Base-by-base conservation (phyloP, 2,888 invertebrate genomes). In the Pammene fasciana region DNA sequence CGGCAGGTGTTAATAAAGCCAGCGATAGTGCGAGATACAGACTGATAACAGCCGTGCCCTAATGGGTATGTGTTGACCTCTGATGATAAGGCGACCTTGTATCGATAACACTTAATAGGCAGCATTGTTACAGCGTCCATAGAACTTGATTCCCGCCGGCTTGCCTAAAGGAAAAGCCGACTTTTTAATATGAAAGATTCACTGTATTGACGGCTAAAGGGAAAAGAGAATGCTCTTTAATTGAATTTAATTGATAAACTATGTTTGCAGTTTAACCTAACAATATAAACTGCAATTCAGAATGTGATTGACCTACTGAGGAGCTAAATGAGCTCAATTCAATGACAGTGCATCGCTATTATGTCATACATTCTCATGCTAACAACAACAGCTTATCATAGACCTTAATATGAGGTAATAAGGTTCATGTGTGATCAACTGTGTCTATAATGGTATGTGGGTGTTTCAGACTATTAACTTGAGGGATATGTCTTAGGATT, bases 1-100 rank as follows among this genome's bases (percentile, higher is more conserved):
- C 14, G 36, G 16, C 16, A 16, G 60, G 11, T 48, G 46, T 48
- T 38, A 61, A 38, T 61, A 61, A 48, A n/a, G 14, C 48, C 10
- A 14, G 8, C 46, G 67, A 67, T 61, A 61, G 45, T 13, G 7
- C 43, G 48, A 61, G 46, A 61, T 48, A 61, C 34, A 46, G 8
- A 9, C 61, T n/a, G 67, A 67, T 67, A 67, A 67, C 38, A 5
- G 61, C 48, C 16, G 54, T 48, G 55, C 61, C 38, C 46, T 67
- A 67, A 67, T 62, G 67, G 67, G 18, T 38, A 55, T 48, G 46
- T 46, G 46, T 61, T 67, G 67, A 62, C 67, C 67, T 56, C 67
- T 45, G 46, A 45, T 13, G 67, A 67, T 67, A 61, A 67, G 8
- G 16, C 16, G 38, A 54, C 67, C 55, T 36, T 60, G 36, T 14